Conservation (phyloP, 2,888 invertebrate genomes). For the Conus canariensis region DNA sequence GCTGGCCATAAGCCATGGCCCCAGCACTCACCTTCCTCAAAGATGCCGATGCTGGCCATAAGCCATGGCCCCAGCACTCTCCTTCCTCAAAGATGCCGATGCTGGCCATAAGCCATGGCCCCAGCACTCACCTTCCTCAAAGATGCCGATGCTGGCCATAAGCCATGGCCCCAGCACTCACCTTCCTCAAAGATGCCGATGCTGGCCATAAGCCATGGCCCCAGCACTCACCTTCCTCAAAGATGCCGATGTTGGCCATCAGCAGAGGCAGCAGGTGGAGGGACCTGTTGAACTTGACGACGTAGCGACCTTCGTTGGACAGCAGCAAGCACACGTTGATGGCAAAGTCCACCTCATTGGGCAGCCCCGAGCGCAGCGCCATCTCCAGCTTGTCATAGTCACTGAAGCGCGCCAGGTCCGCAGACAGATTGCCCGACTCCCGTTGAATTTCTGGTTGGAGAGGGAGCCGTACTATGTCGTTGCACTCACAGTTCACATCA, state of each 20-base stretch:
- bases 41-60: too few relatives aligned
- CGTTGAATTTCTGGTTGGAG: conserved; percentile 77
- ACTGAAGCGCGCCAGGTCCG: conserved; percentile 81
- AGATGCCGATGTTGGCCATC: conserved; percentile 96
- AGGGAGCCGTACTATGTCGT: too few relatives aligned
- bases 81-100: too few relatives aligned
- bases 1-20: conserved; percentile 93
- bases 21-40: too few relatives aligned
- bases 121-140: too few relatives aligned
- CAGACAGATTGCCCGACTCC: conserved; percentile 85
- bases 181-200: too few relatives aligned
- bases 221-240: conserved; percentile 88
- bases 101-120: too few relatives aligned
- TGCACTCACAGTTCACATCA: too few relatives aligned
- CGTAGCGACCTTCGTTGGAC: conserved; percentile 94
- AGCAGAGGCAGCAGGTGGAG: conserved; percentile 93
- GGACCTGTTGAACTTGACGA: conserved; percentile 90
- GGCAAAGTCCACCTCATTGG: conserved; percentile 99
- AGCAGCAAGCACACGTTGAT: conserved; percentile 97
- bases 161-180: too few relatives aligned
- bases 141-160: too few relatives aligned
- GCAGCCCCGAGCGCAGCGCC: conserved; percentile 95
- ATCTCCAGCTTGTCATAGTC: conserved; percentile 93
- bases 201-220: conserved; percentile 85
- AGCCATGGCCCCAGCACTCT: too few relatives aligned